phyloP scores from a whole-genome alignment of 1,140 invertebrate genomes.

The Mactra quadrangularis region DNA sequence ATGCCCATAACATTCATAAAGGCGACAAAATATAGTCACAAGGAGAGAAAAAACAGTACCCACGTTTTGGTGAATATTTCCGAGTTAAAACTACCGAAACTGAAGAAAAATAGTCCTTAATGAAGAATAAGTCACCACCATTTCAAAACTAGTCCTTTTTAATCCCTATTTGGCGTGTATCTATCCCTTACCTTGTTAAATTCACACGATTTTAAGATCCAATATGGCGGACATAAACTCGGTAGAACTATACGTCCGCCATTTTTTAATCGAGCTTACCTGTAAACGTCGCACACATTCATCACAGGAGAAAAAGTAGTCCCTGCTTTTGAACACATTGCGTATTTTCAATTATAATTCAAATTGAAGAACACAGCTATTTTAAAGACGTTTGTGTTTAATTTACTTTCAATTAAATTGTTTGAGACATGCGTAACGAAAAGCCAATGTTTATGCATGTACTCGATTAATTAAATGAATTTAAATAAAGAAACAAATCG shows the following conservation, averaged over 20 bases:
- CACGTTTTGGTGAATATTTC: too few relatives aligned
- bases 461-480: not conserved
- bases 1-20: too few relatives aligned
- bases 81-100: too few relatives aligned
- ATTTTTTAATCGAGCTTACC: conserved; percentile 56
- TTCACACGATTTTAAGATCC: conserved; percentile 10
- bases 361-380: conserved; percentile 42
- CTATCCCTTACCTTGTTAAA: not conserved
- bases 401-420: conserved; percentile 48
- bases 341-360: conserved; percentile 55
- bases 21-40: too few relatives aligned
- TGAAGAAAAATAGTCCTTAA: too few relatives aligned
- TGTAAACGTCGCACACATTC: not conserved
- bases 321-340: conserved; percentile 45
- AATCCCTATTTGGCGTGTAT: not conserved
- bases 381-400: conserved; percentile 15
- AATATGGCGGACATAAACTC: conserved; percentile 55
- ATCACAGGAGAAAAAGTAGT: conserved; percentile 53
- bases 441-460: not conserved
- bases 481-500: not conserved
- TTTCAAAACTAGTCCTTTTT: too few relatives aligned
- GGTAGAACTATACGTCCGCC: conserved; percentile 33
- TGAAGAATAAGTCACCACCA: too few relatives aligned
- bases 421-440: conserved; percentile 18
- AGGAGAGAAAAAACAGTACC: too few relatives aligned